Evolutionary conservation across 37 sponge, comb jelly and placozoan species (phyloP), one percentile per base, ranked within the genome.

Genomic region (Agelas oroides): DNA sequence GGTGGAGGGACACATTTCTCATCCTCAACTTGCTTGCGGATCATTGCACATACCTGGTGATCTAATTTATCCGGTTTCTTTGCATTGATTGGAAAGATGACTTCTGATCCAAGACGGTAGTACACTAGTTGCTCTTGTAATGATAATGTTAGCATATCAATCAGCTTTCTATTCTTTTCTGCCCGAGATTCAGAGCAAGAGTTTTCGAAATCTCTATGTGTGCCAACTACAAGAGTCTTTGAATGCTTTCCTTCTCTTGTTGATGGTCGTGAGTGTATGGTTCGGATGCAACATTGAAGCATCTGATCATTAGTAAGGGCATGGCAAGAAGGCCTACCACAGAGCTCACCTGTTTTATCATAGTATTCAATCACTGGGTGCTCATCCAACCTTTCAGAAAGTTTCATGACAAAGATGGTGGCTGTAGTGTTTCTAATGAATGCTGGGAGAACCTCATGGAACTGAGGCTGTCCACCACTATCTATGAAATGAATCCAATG

Each of bases 381-480:
- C 39, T 73, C 38, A 20, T 73, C 73, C 27, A 73, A 40, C 5
- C 73, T 27, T 73, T 73, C 73, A 25, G 73, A 73, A 30, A 73
- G 38, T 25, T 73, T 73, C n/a, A 73, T 30, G 2, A 73, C 52
- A 73, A 73, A 73, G 18, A 73, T 5, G 5, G 28, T 40, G 40
- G 39, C 52, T 24, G 73, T 30, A 23, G 73, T 73, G 53, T 73
- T 73, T 52, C 15, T 27, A 15, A 73, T 27, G 23, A 73, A 73
- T 23, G 39, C 24, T 39, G 73, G 73, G 28, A 73, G 52, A 21
- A 73, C 28, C 41, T 73, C 73, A 73, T 73, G 73, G 27, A 73
- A 73, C 27, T 73, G 46, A 73, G 73, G 55, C 27, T 73, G 73
- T 0, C 73, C 73, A 28, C 73, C 73, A 53, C 73, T 73, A 52